Conservation (phyloP, 2,113 vertebrate genomes). For the Leuciscus idus region DNA sequence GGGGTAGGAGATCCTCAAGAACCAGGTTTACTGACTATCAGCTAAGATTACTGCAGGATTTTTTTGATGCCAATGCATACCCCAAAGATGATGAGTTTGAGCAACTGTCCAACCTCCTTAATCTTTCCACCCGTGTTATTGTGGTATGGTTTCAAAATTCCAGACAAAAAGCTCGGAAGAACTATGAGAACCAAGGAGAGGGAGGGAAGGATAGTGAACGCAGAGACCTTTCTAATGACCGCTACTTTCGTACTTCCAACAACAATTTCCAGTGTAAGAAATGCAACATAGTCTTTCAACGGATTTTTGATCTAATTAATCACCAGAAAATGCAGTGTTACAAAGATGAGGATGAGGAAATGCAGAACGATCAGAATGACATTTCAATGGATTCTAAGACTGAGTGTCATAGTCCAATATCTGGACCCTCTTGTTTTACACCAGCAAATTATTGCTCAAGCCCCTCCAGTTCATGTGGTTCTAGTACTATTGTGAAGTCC, state of each 20-base stretch:
- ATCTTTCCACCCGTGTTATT: conserved; percentile 91
- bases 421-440: conserved; percentile 83
- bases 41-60: conserved; percentile 90
- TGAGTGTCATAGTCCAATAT: conserved; percentile 81
- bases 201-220: conserved; percentile 86
- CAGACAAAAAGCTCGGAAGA: conserved; percentile 94
- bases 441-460: conserved; percentile 70
- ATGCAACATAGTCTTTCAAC: conserved; percentile 85
- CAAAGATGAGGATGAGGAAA: conserved; percentile 90
- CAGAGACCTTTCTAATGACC: conserved; percentile 83
- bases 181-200: conserved; percentile 91
- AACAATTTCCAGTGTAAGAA: conserved; percentile 90
- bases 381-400: conserved; percentile 89
- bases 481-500: conserved; percentile 43
- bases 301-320: conserved; percentile 88
- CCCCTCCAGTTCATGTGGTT: conserved; percentile 30
- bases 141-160: conserved; percentile 99
- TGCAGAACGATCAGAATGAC: conserved; percentile 89
- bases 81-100: conserved; percentile 99
- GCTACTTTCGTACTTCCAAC: conserved; percentile 87
- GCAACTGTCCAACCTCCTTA: conserved; percentile 88
- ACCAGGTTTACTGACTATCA: conserved; percentile 97
- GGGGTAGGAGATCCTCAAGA: conserved; percentile 89
- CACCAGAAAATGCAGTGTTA: conserved; percentile 88
- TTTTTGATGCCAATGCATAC: conserved; percentile 97